phyloP scores from a whole-genome alignment of 2,797 vertebrate genomes.

The Tadarida brasiliensis region DNA sequence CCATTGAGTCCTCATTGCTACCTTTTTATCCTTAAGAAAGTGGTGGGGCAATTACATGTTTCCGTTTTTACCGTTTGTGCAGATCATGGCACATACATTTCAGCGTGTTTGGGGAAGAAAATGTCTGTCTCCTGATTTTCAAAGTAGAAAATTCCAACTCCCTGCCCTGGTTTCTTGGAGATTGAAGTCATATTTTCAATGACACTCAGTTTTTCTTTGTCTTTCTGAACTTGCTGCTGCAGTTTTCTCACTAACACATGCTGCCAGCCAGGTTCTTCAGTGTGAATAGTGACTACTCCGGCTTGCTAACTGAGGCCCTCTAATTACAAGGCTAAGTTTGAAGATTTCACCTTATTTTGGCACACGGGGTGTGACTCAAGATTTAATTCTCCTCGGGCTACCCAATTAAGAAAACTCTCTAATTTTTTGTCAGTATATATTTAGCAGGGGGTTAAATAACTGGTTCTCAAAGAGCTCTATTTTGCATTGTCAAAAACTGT shows the following conservation, averaged over 20 bases:
- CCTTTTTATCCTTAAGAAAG: slow-evolving; percentile 69
- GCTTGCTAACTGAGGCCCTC: neutral
- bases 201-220: slow-evolving; percentile 8
- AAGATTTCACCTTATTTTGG: slow-evolving; percentile 82
- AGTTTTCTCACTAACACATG: slow-evolving; percentile 7
- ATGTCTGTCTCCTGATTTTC: neutral
- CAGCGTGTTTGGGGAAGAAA: slow-evolving; percentile 54
- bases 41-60: slow-evolving; percentile 74
- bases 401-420: slow-evolving; percentile 84
- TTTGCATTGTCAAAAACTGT: slow-evolving; percentile 82
- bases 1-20: slow-evolving; percentile 76
- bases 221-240: slow-evolving; percentile 26
- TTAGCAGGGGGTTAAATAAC: slow-evolving; percentile 82
- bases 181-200: slow-evolving; percentile 16
- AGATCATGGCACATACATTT: slow-evolving; percentile 60
- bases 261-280: slow-evolving; percentile 29
- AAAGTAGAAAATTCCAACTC: slow-evolving; percentile 60
- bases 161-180: slow-evolving; percentile 51
- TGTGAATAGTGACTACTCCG: neutral
- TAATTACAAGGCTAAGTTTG: slow-evolving; percentile 78
- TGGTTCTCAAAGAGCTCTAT: slow-evolving; percentile 74
- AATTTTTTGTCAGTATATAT: slow-evolving; percentile 82
- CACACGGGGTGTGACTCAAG: slow-evolving; percentile 78
- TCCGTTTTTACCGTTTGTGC: slow-evolving; percentile 71
- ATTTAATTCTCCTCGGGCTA: slow-evolving; percentile 79